Conservation (phyloP, 1,140 invertebrate species). For the Aethina tumida region DNA sequence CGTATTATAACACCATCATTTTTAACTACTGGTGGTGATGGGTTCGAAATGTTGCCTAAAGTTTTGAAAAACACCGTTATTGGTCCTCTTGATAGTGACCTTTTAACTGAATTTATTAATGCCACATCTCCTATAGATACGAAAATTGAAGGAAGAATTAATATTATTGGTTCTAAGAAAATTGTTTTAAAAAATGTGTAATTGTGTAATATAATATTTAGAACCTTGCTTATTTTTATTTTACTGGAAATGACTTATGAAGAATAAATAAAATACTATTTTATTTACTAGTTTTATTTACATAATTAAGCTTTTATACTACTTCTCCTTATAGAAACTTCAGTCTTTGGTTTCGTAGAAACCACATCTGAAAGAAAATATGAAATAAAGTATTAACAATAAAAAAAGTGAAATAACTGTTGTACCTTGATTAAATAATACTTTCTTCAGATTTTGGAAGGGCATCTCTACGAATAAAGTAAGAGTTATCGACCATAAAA, state of each 20-base stretch:
- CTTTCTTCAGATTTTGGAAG: constrained; percentile 28
- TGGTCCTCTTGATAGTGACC: constrained; percentile 24
- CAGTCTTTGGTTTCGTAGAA: neutral
- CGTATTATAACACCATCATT: constrained; percentile 51
- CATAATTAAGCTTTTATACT: neutral
- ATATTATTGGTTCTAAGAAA: constrained; percentile 8
- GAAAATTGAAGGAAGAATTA: constrained; percentile 35
- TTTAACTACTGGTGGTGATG: constrained; percentile 58
- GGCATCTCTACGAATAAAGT: constrained; percentile 30
- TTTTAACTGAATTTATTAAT: constrained; percentile 32
- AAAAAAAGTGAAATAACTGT: neutral
- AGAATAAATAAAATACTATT: neutral
- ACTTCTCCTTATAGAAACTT: neutral
- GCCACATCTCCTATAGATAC: constrained; percentile 31
- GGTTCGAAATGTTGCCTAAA: constrained; percentile 32
- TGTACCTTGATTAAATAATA: constrained; percentile 13
- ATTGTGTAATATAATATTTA: constrained; percentile 2
- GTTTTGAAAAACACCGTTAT: constrained; percentile 22
- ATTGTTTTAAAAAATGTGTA: constrained; percentile 4
- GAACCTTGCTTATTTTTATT: neutral
- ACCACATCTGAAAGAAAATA: neutral
- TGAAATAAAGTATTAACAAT: neutral
- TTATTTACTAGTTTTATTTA: neutral
- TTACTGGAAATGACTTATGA: constrained; percentile 2
- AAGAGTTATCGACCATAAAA: constrained; percentile 24